Evolutionary conservation across 2,888 invertebrate species (phyloP), one percentile per base, ranked within the genome.

Genomic region (Malachius bipustulatus): DNA sequence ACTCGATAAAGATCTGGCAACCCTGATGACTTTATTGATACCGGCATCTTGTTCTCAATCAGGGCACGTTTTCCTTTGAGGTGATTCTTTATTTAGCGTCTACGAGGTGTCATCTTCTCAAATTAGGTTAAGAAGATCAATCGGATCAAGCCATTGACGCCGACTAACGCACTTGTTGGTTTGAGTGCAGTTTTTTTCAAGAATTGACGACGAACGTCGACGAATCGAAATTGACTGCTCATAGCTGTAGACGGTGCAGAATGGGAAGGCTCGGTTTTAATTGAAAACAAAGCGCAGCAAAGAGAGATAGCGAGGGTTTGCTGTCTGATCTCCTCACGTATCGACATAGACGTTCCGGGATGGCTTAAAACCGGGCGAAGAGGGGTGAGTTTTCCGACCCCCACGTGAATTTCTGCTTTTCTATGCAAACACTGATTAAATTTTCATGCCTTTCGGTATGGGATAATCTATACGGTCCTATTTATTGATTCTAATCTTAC

Each of bases 351-450:
- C n/a, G n/a, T n/a, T n/a, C n/a, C n/a, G 43, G 45, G 43, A 35
- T 34, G 40, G 36, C 39, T 39, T 40, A 38, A 42, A 44, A 44
- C 40, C 31, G 34, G n/a, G 31, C 28, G 14, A 31, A 10, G 29
- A 36, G 46, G 50, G 50, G 50, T 47, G 49, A 47, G 47, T 47
- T 49, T 45, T 44, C 49, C 42, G 43, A 47, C 44, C 48, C 44
- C 44, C 48, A 47, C 48, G 48, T 47, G 48, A 42, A 47, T 50
- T 52, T 49, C 50, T 49, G 49, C 51, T 52, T 49, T 48, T 52
- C 51, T 52, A 53, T 54, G 52, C 54, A 51, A 52, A 52, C 49
- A 47, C 49, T 53, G 54, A 54, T 54, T 53, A 54, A 54, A 53
- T 52, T 54, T 54, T 54, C 51, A 54, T 53, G 49, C 51, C 52